Base-by-base conservation (phyloP, 2,797 vertebrate species). In the Trachops cirrhosus region DNA sequence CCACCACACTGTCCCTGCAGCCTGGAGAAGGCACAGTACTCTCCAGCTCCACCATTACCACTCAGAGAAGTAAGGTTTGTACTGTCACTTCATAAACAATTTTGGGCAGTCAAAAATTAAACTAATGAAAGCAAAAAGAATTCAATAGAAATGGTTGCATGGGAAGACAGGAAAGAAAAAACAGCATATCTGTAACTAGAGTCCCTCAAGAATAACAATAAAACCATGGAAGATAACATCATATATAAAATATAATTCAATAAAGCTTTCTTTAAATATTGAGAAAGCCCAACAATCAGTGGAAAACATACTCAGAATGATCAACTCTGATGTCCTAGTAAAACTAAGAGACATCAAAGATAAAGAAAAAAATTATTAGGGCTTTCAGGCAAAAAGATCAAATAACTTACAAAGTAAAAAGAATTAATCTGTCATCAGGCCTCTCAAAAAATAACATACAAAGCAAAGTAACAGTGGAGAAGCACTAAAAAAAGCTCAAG, bases 361-460 rank as follows among this genome's bases (percentile, higher is more conserved):
- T 70, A 77, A 89, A 91, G 48, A 41, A 48, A 86, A 83, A 64
- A 89, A 22, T 85, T 79, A 21, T 64, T 24, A 52, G 92, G 37
- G 1, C 19, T 94, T 93, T 95, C 46, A 94, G 93, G 52, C 1
- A 57, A 73, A 82, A 86, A 62, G n/a, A 84, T 62, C 85, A 94
- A 95, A 54, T 91, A 71, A 67, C 64, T 73, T 94, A 70, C 9
- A 93, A 79, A 78, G 71, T 62, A 77, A 32, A 32, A 95, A 92
- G 70, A 92, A 59, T 71, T 75, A 88, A 73, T n/a, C n/a, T 92
- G 52, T 85, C 48, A 86, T 52, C 82, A 44, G 22, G 71, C 19
- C 54, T 87, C 62, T 71, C 1, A 93, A 82, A 57, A 68, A 71
- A 52, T 34, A 78, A 46, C 24, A 39, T 7, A 52, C 1, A 32